phyloP scores from a whole-genome alignment of 2,797 vertebrate genomes.

The Lophotriccus pileatus region DNA sequence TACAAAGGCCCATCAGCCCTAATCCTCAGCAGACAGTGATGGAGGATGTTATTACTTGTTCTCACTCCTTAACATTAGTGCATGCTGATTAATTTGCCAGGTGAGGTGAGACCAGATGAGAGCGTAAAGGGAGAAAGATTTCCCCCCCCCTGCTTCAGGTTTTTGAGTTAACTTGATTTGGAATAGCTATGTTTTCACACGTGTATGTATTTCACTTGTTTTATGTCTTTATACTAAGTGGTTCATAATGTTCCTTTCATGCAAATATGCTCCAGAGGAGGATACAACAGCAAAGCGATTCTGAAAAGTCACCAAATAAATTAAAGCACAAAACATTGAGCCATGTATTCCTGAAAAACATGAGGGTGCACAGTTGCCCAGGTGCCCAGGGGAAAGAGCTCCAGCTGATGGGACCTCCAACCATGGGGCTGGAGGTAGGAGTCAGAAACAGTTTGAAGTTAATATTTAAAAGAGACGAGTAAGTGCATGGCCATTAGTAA shows the following conservation, averaged over 20 bases:
- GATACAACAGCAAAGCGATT: background rate
- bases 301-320: conserved; percentile 25
- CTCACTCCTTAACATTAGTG: background rate
- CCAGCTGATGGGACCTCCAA: background rate
- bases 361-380: background rate
- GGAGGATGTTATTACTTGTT: background rate
- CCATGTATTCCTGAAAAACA: background rate
- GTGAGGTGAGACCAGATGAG: background rate
- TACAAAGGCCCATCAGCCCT: background rate
- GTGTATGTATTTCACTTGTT: conserved; percentile 24
- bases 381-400: background rate
- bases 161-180: background rate
- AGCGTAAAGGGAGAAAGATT: background rate
- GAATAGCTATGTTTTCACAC: background rate
- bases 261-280: conserved; percentile 25
- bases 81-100: background rate
- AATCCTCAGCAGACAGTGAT: background rate
- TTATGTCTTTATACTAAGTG: background rate
- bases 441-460: background rate
- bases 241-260: conserved; percentile 36
- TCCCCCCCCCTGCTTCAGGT: background rate
- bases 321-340: background rate
- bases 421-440: background rate
- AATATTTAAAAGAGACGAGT: background rate
- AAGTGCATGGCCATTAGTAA: background rate